A percentile compares a stretch with the other conserved stretches of the same genome.
Evolutionary conservation across 2,113 vertebrate genomes (phyloP).

Genomic region (Brienomyrus longianalis): DNA sequence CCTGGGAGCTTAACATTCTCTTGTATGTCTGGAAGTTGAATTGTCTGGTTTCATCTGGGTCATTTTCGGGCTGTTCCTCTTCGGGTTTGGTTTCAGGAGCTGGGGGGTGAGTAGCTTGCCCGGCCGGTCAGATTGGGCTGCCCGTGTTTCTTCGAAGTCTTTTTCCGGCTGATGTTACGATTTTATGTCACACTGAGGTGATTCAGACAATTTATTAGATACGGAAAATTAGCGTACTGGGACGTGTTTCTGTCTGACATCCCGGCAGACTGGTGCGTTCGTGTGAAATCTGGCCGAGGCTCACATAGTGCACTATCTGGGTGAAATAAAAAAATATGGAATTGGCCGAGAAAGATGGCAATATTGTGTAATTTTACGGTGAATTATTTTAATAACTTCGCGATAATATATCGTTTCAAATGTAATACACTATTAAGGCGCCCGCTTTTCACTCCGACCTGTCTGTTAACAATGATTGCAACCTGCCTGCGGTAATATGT

Average conservation of each 20-base stretch:
- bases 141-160: background rate
- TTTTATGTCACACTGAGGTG: background rate
- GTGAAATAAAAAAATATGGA: background rate
- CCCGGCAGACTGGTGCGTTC: background rate
- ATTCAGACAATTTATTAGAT: background rate
- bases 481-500: background rate
- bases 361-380: background rate
- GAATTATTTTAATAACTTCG: background rate
- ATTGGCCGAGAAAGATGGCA: background rate
- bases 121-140: background rate
- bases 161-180: background rate
- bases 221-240: background rate
- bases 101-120: background rate
- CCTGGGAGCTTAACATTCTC: background rate
- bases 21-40: background rate
- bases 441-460: background rate
- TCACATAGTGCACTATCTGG: background rate
- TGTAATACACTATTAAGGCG: background rate
- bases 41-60: background rate
- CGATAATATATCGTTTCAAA: background rate
- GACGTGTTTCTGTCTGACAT: background rate
- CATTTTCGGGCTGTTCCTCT: background rate
- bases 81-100: background rate
- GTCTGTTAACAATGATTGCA: background rate
- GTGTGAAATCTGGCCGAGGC: background rate